Evolutionary conservation across 2,888 invertebrate genomes (phyloP), one percentile per base, ranked within the genome.

Genomic region (Caradrina kadenii): DNA sequence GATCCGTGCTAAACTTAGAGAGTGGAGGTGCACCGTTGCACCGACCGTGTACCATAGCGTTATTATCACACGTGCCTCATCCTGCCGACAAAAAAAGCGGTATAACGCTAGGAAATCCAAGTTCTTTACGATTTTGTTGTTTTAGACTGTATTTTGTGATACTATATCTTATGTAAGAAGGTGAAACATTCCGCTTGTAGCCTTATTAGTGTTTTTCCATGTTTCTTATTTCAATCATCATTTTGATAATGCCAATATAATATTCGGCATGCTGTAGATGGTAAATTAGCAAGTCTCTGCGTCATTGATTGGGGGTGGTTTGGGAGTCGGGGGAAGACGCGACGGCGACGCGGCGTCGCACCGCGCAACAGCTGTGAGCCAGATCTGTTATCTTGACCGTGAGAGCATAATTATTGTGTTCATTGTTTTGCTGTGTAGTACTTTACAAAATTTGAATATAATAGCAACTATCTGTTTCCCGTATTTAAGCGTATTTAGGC

Each of bases 361-460:
- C 83, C 91, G 89, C 91, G 91, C 93, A 93, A 92, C 94, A 93
- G 93, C 94, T 94, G 94, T 91, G 91, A 89, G 87, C 91, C 90
- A 90, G 91, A 90, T 92, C 91, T 89, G 84, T 92, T 93, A 93
- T 92, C 92, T 94, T 94, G 91, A 94, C 94, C 93, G 95, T 96
- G 95, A 95, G 95, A 93, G 82, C 87, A 91, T 86, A 86, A 88
- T 91, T 89, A 90, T 88, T 89, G 85, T 88, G 84, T 86, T 88
- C 86, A 85, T 87, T 88, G 83, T 88, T 88, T 85, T 87, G 77
- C 82, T 85, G 63, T 81, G 76, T 86, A 84, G 79, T 85, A 79
- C 48, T 81, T 77, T 79, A 82, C 65, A 76, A 66, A 79, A 76
- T 73, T 73, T 63, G 54, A 63, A 75, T 72, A 63, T 75, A 76